Percentiles rank a stretch among this genome's conserved stretches.
These are phyloP conservation scores for Myrmecobius fasciatus DNA, from an alignment of 2,113 vertebrate genomes.

Conservation along the genomic window DNA sequence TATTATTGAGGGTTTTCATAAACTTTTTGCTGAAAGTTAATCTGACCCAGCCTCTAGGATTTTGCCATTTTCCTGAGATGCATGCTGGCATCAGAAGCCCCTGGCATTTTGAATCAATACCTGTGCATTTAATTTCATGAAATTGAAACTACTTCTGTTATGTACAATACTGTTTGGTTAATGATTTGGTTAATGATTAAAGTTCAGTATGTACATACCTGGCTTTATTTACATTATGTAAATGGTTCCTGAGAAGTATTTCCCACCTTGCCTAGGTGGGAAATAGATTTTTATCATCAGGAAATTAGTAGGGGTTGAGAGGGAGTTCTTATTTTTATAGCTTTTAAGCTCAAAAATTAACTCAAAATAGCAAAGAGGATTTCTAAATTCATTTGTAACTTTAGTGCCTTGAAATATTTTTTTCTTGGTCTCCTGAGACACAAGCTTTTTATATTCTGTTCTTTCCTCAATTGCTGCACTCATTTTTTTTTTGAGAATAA, in stretches of 20 bases:
- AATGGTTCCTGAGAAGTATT: slow-evolving; percentile 26
- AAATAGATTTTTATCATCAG: slow-evolving; percentile 12
- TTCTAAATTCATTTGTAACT: neutral
- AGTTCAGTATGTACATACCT: slow-evolving; percentile 32
- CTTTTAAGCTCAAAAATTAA: neutral
- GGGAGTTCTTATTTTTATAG: neutral
- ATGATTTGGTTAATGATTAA: neutral
- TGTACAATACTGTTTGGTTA: slow-evolving; percentile 46
- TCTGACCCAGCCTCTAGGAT: neutral
- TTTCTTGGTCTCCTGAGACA: neutral
- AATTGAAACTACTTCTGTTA: neutral
- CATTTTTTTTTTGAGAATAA: neutral
- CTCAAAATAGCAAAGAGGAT: neutral
- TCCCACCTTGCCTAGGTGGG: neutral
- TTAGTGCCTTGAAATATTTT: neutral
- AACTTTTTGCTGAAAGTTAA: slow-evolving; percentile 10
- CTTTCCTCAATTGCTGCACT: neutral
- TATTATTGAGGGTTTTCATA: slow-evolving; percentile 4
- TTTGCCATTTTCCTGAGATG: neutral
- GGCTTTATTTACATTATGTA: neutral
- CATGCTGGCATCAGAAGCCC: neutral
- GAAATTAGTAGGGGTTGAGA: slow-evolving; percentile 10
- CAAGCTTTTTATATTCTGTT: neutral
- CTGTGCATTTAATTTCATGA: slow-evolving; percentile 33
- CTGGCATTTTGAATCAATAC: slow-evolving; percentile 2